Evolutionary conservation across 2,888 invertebrate species (phyloP), one percentile per base, ranked within the genome.

Genomic region (Microctonus brassicae): DNA sequence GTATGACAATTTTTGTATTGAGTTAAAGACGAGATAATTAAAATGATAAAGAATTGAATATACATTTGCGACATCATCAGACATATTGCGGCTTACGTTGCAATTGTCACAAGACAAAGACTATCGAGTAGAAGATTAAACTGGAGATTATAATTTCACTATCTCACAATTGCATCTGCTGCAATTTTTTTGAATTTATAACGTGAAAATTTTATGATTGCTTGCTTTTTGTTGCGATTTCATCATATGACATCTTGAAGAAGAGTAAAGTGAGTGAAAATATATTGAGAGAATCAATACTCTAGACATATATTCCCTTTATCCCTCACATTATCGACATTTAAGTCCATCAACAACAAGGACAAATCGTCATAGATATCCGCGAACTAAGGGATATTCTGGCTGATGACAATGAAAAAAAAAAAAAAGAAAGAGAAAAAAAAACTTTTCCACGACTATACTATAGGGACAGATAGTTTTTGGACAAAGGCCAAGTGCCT

Each of bases 401-500:
- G 39, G 39, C 13, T 39, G 39, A 39, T 39, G 39, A 39, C n/a
- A 39, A 39, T 39, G 39, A n/a, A 39, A 39, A n/a, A n/a, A 39
- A 2, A n/a, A n/a, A 39, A 2, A 39, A 39, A 53, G 2, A 47
- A 47, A 20, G 9, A 53, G 11, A 53, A 10, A 53, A 53, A 53
- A 10, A 22, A 53, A 24, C 52, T 10, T 13, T 53, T 53, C 6
- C 52, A 20, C 9, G 52, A 20, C n/a, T 53, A 20, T 17, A 17
- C 52, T 10, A 29, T 29, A n/a, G n/a, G 9, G n/a, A 57, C n/a
- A 11, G 57, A 29, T 57, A 5, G 29, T 57, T 57, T 57, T 57
- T 57, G 29, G 57, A 57, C 57, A 57, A 57, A 57, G 26, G 57
- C 57, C 57, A 57, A 57, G 57, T 24, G 29, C 52, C 24, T 39